A percentile compares a stretch with the other conserved stretches of the same genome.
These are phyloP conservation scores for Lamprotornis superbus DNA, from an alignment of 2,113 vertebrate species.

Conservation along the genomic window DNA sequence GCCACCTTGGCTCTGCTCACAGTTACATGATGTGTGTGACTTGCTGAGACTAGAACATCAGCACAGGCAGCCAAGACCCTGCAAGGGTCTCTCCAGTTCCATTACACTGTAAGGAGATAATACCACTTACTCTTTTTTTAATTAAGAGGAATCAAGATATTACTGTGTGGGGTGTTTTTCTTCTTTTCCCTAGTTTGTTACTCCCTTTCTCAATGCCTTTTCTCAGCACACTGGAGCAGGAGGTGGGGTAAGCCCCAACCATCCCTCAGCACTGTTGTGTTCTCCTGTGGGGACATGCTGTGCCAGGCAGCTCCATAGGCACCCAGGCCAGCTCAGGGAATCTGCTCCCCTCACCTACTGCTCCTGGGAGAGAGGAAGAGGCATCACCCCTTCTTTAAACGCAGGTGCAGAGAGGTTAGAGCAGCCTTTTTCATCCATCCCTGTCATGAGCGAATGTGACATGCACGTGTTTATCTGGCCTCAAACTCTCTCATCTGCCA, in stretches of 20 bases:
- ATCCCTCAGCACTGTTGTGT: background rate
- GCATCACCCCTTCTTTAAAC: background rate
- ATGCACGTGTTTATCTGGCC: background rate
- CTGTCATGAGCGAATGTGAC: background rate
- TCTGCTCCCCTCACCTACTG: background rate
- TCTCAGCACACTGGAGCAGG: background rate
- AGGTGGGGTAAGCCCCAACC: background rate
- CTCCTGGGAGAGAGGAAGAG: background rate
- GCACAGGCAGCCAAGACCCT: background rate
- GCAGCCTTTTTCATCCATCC: background rate
- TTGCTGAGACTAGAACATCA: background rate
- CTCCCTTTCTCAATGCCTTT: background rate
- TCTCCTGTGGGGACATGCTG: background rate
- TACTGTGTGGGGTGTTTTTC: background rate
- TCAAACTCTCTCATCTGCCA: background rate
- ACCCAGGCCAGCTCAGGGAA: background rate
- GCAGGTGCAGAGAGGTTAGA: background rate
- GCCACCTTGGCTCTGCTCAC: background rate
- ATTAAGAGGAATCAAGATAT: background rate
- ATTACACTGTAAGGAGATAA: constrained; percentile 57
- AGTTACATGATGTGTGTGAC: background rate
- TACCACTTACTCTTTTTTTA: constrained; percentile 22
- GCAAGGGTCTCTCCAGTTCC: constrained; percentile 52
- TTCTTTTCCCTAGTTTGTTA: background rate
- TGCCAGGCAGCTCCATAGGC: background rate